These are phyloP conservation scores for Clostera curtula DNA, from an alignment of 2,888 invertebrate species.

Conservation along the genomic window DNA sequence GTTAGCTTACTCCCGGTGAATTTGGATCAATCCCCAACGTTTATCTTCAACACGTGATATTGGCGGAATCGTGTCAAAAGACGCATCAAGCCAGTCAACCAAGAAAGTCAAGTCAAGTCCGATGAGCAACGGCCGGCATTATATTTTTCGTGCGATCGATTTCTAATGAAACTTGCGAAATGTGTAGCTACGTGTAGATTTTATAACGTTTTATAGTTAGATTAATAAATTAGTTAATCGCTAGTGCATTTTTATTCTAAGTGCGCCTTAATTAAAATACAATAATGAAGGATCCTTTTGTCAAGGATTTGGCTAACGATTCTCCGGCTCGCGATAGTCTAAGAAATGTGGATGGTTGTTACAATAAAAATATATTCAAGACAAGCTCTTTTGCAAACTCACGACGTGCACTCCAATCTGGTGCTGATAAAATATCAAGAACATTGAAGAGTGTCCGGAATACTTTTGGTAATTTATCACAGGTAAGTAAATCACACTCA, in stretches of 20 bases:
- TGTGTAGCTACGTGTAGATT: slow-evolving; percentile 31
- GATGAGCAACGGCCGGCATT: slow-evolving; percentile 36
- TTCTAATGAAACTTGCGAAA: slow-evolving; percentile 21
- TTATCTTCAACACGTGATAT: no score
- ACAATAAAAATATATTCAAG: slow-evolving; percentile 59
- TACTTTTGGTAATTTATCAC: slow-evolving; percentile 79
- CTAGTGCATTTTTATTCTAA: slow-evolving; percentile 13
- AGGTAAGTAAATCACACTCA: slow-evolving; percentile 65
- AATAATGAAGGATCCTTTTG: slow-evolving; percentile 67
- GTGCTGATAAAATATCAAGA: slow-evolving; percentile 79
- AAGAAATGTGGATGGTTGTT: slow-evolving; percentile 61
- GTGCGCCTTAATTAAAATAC: slow-evolving; percentile 13
- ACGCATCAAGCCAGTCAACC: not conserved
- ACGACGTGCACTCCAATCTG: slow-evolving; percentile 76
- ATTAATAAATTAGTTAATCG: slow-evolving; percentile 8
- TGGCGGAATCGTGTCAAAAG: no score
- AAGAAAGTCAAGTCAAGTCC: slow-evolving; percentile 24
- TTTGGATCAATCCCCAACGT: no score
- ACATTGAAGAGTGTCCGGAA: slow-evolving; percentile 79
- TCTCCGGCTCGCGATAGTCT: slow-evolving; percentile 59
- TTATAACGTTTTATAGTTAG: slow-evolving; percentile 14
- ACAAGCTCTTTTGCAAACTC: slow-evolving; percentile 75
- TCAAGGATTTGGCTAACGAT: slow-evolving; percentile 56
- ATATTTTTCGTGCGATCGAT: slow-evolving; percentile 27
- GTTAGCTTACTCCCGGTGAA: no score